Conservation (phyloP, 2,113 vertebrate species). For the Pachycephala philippinensis region DNA sequence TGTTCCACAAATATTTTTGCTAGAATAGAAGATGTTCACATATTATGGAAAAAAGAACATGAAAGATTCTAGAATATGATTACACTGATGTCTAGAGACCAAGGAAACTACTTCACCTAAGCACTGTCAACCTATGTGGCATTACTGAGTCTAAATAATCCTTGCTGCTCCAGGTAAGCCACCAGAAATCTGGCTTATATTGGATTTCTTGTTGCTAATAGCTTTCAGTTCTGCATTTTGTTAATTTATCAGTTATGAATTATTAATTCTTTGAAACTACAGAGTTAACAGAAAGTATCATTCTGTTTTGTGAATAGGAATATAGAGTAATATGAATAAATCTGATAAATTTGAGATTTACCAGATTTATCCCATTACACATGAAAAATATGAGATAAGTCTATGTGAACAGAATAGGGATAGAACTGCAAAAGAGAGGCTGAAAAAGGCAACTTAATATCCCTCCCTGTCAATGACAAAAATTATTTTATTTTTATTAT, state of each 20-base stretch:
- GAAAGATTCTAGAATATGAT: background rate
- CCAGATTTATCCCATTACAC: background rate
- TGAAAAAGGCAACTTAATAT: background rate
- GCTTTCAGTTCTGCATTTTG: background rate
- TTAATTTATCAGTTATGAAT: background rate
- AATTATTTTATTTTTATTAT: background rate
- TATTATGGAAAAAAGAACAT: background rate
- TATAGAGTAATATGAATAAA: background rate
- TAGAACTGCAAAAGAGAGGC: background rate
- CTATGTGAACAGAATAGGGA: background rate
- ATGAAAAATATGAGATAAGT: background rate
- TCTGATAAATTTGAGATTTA: background rate
- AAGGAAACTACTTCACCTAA: background rate
- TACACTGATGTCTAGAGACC: background rate
- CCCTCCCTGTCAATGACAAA: background rate
- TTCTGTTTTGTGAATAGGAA: background rate
- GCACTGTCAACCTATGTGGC: rapidly evolving
- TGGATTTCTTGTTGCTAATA: background rate
- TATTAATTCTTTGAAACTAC: background rate
- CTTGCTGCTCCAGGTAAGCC: background rate
- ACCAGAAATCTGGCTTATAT: background rate
- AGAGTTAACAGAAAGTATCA: background rate
- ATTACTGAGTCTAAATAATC: background rate
- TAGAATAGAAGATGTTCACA: background rate
- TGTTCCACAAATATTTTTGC: background rate